Percentiles rank a stretch among this genome's conserved stretches.
phyloP scores from a whole-genome alignment of 2,888 invertebrate species.

The Amiota communis region DNA sequence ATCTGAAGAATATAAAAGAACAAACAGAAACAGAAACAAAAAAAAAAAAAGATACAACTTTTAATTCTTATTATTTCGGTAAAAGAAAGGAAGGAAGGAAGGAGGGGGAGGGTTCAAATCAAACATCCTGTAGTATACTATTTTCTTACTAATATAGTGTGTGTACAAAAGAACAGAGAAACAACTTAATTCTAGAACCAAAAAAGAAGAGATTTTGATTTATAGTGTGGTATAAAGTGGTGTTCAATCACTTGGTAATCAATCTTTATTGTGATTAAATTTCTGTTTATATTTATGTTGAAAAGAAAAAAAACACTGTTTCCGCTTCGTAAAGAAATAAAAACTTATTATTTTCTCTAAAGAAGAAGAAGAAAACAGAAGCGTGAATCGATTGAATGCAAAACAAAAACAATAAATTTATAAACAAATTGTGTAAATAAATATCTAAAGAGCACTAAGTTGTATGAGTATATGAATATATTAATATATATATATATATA shows the following conservation, averaged over 20 bases:
- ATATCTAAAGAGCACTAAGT: neutral
- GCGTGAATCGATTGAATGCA: neutral
- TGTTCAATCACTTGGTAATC: constrained; percentile 8
- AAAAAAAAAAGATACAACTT: neutral
- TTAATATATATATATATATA: no score
- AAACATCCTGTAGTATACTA: no score
- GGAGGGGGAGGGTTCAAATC: neutral
- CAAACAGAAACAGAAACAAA: no score
- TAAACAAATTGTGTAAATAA: neutral
- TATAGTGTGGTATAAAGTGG: no score
- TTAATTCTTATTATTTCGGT: neutral
- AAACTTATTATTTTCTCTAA: no score
- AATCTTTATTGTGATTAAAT: constrained; percentile 8
- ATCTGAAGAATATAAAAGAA: neutral
- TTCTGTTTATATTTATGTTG: neutral
- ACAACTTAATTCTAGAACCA: no score
- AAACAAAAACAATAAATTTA: constrained; percentile 11
- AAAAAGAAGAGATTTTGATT: no score
- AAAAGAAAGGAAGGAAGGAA: neutral
- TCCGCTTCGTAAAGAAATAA: no score
- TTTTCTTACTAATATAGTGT: no score
- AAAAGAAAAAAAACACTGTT: no score
- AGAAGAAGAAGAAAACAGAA: constrained; percentile 30
- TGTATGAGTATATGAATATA: neutral
- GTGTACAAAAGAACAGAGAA: no score